Conservation (phyloP, 2,797 vertebrate species). For the Phataginus tricuspis region DNA sequence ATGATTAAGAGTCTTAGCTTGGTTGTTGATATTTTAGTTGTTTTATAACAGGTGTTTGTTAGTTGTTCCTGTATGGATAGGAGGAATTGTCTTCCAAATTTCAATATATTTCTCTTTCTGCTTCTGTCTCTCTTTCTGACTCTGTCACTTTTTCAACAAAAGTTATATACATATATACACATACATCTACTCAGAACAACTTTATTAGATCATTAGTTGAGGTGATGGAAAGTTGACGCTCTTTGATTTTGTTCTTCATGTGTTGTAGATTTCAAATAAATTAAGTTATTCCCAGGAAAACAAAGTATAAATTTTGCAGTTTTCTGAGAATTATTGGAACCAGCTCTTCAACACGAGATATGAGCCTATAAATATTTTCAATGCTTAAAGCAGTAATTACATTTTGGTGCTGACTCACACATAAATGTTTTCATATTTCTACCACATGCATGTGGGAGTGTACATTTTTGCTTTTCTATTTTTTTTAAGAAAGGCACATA, state of each 20-base stretch:
- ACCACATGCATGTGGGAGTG: constrained; percentile 74
- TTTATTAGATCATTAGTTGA: constrained; percentile 71
- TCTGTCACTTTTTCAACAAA: background rate
- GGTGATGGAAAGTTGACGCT: constrained; percentile 61
- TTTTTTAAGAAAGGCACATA: constrained; percentile 67
- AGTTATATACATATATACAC: background rate
- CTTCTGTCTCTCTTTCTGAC: background rate
- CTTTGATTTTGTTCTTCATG: constrained; percentile 64
- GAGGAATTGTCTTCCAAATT: background rate
- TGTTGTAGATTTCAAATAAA: constrained; percentile 78
- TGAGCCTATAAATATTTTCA: constrained; percentile 80
- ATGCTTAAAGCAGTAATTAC: constrained; percentile 79
- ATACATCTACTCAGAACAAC: background rate
- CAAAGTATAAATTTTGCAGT: constrained; percentile 65
- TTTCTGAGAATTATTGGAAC: constrained; percentile 75
- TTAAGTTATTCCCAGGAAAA: constrained; percentile 72
- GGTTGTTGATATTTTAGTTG: background rate
- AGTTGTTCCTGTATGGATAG: background rate
- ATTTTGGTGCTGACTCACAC: constrained; percentile 68
- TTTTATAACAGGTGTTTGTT: background rate
- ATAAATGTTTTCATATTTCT: constrained; percentile 76
- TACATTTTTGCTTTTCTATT: background rate
- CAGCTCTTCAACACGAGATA: constrained; percentile 70
- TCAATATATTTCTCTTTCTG: background rate
- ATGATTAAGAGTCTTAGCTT: background rate